phyloP scores from a whole-genome alignment of 64 coral and sea anemone genomes.

The Stylophora pistillata region DNA sequence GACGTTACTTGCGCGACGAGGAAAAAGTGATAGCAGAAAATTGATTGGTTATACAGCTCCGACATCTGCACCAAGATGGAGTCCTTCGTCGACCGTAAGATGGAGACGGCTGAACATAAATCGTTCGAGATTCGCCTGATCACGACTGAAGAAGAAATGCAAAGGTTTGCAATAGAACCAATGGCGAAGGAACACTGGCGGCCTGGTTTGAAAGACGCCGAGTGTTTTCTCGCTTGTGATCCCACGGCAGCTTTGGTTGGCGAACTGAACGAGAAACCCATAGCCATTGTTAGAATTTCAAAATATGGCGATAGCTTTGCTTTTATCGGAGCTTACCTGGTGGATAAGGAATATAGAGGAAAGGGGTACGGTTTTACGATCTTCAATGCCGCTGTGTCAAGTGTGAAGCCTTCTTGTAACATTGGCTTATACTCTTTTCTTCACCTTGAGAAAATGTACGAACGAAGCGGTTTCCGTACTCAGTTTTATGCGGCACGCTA shows the following conservation, averaged over 20 bases:
- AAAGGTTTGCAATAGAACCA: neutral
- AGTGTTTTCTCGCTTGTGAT: constrained; percentile 25
- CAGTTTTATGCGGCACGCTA: constrained; percentile 1
- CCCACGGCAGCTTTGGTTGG: constrained; percentile 6
- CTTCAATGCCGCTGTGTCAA: neutral
- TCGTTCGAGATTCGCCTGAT: neutral
- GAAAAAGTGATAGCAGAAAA: too few relatives aligned
- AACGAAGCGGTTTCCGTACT: neutral
- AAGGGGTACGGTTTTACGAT: neutral
- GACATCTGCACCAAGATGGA: too few relatives aligned
- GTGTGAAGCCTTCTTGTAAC: neutral
- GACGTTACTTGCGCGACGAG: too few relatives aligned
- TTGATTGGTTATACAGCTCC: too few relatives aligned
- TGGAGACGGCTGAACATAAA: too few relatives aligned
- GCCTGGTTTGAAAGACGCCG: constrained; percentile 32
- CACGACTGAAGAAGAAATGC: neutral
- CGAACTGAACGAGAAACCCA: constrained; percentile 23
- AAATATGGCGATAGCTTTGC: neutral
- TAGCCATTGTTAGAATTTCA: neutral
- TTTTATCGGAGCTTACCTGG: neutral
- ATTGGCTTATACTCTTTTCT: neutral
- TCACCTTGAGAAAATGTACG: neutral
- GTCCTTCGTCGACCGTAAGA: too few relatives aligned
- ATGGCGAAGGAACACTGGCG: constrained; percentile 25
- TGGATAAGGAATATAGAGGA: neutral